These are phyloP conservation scores for Climacteris rufus DNA, from an alignment of 2,113 vertebrate genomes.

Conservation along the genomic window DNA sequence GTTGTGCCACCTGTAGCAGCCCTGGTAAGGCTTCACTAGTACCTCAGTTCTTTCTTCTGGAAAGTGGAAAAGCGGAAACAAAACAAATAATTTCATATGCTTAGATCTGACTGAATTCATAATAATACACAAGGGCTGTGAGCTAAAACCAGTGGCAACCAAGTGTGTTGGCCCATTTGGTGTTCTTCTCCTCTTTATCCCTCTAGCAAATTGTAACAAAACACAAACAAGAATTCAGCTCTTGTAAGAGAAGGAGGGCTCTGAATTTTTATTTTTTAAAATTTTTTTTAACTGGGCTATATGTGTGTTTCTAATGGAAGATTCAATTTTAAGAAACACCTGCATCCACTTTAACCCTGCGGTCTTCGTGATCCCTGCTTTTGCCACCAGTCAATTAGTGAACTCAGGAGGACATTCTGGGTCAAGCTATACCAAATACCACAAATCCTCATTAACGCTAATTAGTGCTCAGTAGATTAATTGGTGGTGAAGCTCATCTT, in stretches of 20 bases:
- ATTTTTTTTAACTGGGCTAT: not conserved
- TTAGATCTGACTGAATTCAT: not conserved
- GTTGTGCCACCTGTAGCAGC: not conserved
- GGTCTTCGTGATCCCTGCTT: not conserved
- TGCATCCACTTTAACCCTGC: slow-evolving; percentile 44
- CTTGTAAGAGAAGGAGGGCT: not conserved
- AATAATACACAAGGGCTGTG: not conserved
- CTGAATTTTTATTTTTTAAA: not conserved
- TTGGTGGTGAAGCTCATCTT: slow-evolving; percentile 72
- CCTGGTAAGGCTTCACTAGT: not conserved
- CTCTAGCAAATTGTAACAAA: not conserved
- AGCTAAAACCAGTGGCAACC: not conserved
- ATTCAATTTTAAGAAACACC: slow-evolving; percentile 15
- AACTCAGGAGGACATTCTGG: slow-evolving; percentile 37
- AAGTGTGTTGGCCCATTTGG: not conserved
- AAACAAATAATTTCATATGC: not conserved
- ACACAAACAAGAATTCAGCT: not conserved
- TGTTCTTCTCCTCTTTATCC: not conserved
- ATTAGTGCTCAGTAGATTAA: slow-evolving; percentile 73
- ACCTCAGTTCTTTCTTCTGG: not conserved
- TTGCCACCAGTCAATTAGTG: slow-evolving; percentile 47
- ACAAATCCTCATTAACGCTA: slow-evolving; percentile 72
- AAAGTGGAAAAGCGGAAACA: not conserved
- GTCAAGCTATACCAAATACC: slow-evolving; percentile 57
- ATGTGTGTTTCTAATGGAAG: not conserved